A percentile compares a stretch with the other conserved stretches of the same genome.
Evolutionary conservation across 2,888 invertebrate genomes (phyloP).

Genomic region (Torymus aiolomorphi): DNA sequence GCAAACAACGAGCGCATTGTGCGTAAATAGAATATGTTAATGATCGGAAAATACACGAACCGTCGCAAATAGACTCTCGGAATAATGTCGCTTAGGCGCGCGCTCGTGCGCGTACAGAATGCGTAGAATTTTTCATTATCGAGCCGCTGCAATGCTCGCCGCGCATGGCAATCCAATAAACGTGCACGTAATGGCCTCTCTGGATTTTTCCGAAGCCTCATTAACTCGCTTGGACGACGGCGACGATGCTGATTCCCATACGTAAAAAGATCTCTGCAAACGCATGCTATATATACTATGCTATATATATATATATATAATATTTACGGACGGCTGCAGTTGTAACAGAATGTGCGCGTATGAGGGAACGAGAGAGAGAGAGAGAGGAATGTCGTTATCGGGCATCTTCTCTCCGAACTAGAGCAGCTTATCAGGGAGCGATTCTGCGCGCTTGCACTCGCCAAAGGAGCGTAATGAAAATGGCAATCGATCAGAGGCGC

Average conservation of each 20-base stretch:
- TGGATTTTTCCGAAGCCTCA: slow-evolving; percentile 58
- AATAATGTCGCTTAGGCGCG: neutral
- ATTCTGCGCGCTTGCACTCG: neutral
- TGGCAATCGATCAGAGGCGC: slow-evolving; percentile 17
- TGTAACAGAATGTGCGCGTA: no score
- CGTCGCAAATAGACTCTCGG: slow-evolving; percentile 29
- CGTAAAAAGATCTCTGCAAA: no score
- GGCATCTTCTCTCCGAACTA: slow-evolving; percentile 15
- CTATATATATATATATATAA: no score
- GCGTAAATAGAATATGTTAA: slow-evolving; percentile 32
- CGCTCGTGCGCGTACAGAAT: neutral
- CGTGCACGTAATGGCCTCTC: neutral
- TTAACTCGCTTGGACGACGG: slow-evolving; percentile 38
- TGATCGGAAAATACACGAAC: slow-evolving; percentile 48
- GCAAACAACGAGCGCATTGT: no score
- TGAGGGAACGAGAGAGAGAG: neutral
- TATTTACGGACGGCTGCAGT: no score
- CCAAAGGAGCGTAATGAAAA: neutral
- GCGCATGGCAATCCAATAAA: slow-evolving; percentile 2
- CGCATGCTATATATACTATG: no score
- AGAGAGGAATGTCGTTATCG: slow-evolving; percentile 30
- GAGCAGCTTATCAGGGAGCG: slow-evolving; percentile 25
- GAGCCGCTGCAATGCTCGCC: neutral
- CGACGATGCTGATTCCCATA: no score
- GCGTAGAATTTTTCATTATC: slow-evolving; percentile 36